Evolutionary conservation across 2,113 vertebrate genomes (phyloP), one percentile per base, ranked within the genome.

Genomic region (Prietella phreatophila): DNA sequence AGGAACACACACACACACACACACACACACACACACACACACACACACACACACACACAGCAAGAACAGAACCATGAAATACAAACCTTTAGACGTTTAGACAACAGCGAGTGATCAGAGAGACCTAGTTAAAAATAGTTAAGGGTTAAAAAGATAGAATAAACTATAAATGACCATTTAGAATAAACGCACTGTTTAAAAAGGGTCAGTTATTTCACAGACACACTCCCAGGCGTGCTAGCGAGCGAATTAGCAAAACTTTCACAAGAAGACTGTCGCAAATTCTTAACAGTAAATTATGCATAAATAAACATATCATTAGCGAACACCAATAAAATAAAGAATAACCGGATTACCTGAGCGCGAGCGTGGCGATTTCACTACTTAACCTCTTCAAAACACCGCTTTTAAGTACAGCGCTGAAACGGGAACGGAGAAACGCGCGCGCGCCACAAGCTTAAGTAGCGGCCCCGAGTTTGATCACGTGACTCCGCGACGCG

Each of bases 391-490:
- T 50, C 39, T 33, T 19, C 5, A 1, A 17, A 47, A 20, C 78
- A 11, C 53, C 2, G 17, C 9, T 15, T 81, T 56, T 22, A 30
- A 0, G 25, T 8, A 55, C 47, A 19, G 7, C 0, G n/a, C 78
- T 22, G 17, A 56, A 56, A 33, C 0, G 5, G 0, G 30, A 60
- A 14, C 1, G 13, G 3, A 13, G 33, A 3, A 84, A 36, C 36
- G 88, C 89, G 89, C 90, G 89, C 95, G 93, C 94, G 94, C 94
- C 94, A 94, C 82, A 39, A 19, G 58, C 86, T 95, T 95, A 95
- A 95, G 93, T 95, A 82, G 61, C 56, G 71, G 17, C 82, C 67
- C 78, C 60, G 65, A 15, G 17, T 42, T 83, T 10, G 84, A 86
- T 93, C 94, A 95, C 94, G 82, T 94, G 90, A 87, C 75, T 5